phyloP scores from a whole-genome alignment of 2,113 vertebrate genomes.

The Prietella phreatophila region DNA sequence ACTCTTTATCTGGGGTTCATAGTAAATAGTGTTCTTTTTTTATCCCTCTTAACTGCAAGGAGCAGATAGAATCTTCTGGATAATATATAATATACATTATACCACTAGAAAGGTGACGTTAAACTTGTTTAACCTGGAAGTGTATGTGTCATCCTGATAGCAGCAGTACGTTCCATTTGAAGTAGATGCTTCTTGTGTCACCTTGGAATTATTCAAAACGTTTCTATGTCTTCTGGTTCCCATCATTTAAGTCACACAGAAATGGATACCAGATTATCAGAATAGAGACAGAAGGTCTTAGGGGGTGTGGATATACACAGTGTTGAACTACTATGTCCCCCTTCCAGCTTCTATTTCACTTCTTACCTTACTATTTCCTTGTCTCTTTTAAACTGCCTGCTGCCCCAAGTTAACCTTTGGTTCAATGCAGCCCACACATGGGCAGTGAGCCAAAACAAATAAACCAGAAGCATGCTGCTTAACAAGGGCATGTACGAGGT shows the following conservation, averaged over 20 bases:
- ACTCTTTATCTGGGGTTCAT: neutral
- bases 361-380: neutral
- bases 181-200: neutral
- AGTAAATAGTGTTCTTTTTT: neutral
- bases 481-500: constrained; percentile 71
- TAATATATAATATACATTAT: neutral
- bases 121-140: neutral
- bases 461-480: constrained; percentile 69
- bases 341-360: constrained; percentile 29
- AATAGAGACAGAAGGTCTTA: neutral
- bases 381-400: neutral
- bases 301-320: neutral
- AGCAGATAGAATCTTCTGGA: neutral
- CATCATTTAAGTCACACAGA: neutral
- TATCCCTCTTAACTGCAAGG: too few relatives aligned
- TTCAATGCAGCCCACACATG: constrained; percentile 66
- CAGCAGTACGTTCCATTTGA: neutral
- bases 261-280: neutral
- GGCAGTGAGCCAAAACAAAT: constrained; percentile 72
- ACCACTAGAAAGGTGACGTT: neutral
- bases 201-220: neutral
- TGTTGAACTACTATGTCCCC: constrained; percentile 48
- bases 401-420: constrained; percentile 30
- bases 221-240: neutral
- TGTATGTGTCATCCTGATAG: neutral